Base-by-base conservation (phyloP, 1,140 invertebrate genomes). In the Battus philenor region DNA sequence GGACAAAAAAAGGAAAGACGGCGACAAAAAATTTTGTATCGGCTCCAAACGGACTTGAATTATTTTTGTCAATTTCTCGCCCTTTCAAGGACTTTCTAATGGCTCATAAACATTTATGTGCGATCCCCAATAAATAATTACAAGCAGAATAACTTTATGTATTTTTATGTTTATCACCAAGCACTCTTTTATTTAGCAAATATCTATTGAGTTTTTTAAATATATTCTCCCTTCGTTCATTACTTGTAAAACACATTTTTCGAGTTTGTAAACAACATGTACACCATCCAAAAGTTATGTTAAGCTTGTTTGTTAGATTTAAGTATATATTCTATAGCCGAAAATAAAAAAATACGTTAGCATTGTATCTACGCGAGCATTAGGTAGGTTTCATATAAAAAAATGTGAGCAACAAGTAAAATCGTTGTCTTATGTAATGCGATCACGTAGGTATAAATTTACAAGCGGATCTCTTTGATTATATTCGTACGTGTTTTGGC, bases 381-480 rank as follows among this genome's bases (percentile, higher is more conserved):
- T 41, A 45, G 41, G 47, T 44, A 39, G 52, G 54, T 63, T 63
- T 55, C 52, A 50, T 54, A 4, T 30, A 5, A 30, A 17, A 59
- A 58, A 41, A 45, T 34, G 24, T 45, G 38, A 47, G 48, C 54
- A 45, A 48, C 48, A 51, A 62, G 60, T 61, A 69, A 63, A 66
- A 45, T 47, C 44, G 49, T 54, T 47, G 50, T 60, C 59, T 72
- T 70, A 57, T 51, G 61, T 68, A 72, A 67, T 61, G 47, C 56
- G 53, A 57, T 73, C 73, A 75, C 73, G 72, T 72, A 41, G 38
- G 38, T 41, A 41, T 41, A 41, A 41, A 70, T 72, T 66, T 61
- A 59, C 60, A 70, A 62, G 65, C 75, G 72, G 70, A 75, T 72
- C 68, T 73, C 65, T 69, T 76, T 72, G 70, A 79, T 74, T 69